A percentile compares a stretch with the other conserved stretches of the same genome.
Conservation (phyloP, 2,113 vertebrate species). For the Xenopus borealis region DNA sequence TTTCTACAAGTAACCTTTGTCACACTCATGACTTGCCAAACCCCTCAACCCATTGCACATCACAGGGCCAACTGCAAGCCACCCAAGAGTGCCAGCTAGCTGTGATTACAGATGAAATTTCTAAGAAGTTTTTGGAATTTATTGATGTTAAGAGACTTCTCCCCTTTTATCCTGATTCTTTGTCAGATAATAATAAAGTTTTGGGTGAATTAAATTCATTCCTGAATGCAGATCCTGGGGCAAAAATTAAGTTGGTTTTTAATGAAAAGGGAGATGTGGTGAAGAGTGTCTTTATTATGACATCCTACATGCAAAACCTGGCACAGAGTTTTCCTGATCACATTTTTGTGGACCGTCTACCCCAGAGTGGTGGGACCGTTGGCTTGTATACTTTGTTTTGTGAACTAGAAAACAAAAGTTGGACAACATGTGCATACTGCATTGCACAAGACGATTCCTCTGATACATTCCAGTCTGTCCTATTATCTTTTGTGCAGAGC, state of each 20-base stretch:
- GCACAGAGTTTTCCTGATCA: conserved; percentile 52
- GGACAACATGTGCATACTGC: conserved; percentile 53
- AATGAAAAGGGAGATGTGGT: conserved; percentile 56
- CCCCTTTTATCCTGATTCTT: not conserved
- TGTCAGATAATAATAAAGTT: not conserved
- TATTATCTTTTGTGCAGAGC: conserved; percentile 56
- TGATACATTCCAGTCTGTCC: conserved; percentile 51
- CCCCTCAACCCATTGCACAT: not conserved
- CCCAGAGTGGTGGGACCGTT: conserved; percentile 43
- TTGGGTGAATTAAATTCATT: not conserved
- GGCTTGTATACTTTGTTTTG: conserved; percentile 53
- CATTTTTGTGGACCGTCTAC: conserved; percentile 54
- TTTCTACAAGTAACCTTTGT: not conserved
- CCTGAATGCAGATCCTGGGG: not conserved
- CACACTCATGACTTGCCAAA: not conserved
- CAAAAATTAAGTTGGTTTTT: conserved; percentile 55
- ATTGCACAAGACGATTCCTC: conserved; percentile 50
- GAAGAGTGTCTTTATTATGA: conserved; percentile 55
- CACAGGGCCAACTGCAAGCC: not conserved
- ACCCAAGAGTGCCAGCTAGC: not conserved
- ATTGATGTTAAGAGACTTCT: not conserved
- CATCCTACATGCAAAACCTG: conserved; percentile 50
- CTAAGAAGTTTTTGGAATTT: not conserved
- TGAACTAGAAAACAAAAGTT: conserved; percentile 46
- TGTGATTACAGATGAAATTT: not conserved